These are phyloP conservation scores for Gymnocheta viridis DNA, from an alignment of 2,888 invertebrate species.

Conservation along the genomic window DNA sequence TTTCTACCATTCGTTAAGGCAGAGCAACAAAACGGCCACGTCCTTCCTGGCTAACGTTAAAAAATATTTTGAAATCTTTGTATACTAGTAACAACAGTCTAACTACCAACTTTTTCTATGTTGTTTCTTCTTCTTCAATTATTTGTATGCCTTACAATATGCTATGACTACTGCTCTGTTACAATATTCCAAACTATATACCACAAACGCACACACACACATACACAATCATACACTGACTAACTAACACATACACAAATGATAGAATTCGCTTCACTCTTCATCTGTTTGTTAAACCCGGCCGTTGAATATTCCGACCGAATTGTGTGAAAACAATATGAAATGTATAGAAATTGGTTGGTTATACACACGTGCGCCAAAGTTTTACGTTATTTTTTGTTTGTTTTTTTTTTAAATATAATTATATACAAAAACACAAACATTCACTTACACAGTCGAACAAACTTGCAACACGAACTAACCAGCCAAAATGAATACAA, in stretches of 20 bases:
- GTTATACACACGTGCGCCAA: constrained; percentile 65
- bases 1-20: constrained; percentile 7
- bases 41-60: constrained; percentile 66
- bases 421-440: constrained; percentile 30
- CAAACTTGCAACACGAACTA: constrained; percentile 47
- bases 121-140: constrained; percentile 16
- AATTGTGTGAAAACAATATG: constrained; percentile 37
- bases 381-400: constrained; percentile 53
- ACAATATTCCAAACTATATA: constrained; percentile 6
- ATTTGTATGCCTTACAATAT: constrained; percentile 52
- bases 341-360: constrained; percentile 45
- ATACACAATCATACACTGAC: not conserved
- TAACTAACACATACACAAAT: too few species aligned
- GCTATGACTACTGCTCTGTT: constrained; percentile 50
- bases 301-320: constrained; percentile 17
- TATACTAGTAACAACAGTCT: constrained; percentile 55
- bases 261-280: constrained; percentile 4
- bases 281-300: constrained; percentile 18
- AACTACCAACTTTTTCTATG: constrained; percentile 50
- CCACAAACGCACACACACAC: not conserved
- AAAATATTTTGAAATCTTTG: constrained; percentile 66
- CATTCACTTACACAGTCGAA: constrained; percentile 27
- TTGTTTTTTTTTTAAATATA: constrained; percentile 27
- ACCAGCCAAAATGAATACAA: constrained; percentile 33
- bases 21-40: constrained; percentile 47